Percentiles rank a stretch among this genome's conserved stretches.
Evolutionary conservation across 92 coral and sea anemone genomes (phyloP).

Genomic region (Paramuricea clavata): DNA sequence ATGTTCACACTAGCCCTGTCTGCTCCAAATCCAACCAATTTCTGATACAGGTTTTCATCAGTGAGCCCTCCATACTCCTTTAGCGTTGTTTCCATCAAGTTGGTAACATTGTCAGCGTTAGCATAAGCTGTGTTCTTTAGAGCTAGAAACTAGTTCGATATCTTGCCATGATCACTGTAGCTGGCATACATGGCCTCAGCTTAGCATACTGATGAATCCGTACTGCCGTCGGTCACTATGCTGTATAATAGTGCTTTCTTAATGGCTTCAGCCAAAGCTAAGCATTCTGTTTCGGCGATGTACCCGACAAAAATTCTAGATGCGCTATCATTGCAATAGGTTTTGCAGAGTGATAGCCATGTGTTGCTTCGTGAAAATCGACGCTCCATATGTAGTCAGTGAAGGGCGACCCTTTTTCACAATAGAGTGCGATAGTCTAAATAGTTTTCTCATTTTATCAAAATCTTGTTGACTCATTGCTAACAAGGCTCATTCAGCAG

Average conservation of each 20-base stretch:
- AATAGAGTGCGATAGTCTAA: slow-evolving; percentile 23
- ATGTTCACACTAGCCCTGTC: slow-evolving; percentile 25
- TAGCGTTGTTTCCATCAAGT: slow-evolving; percentile 27
- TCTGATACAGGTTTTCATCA: slow-evolving; percentile 27
- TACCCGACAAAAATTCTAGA: slow-evolving; percentile 32
- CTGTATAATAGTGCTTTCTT: slow-evolving; percentile 28
- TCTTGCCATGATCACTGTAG: slow-evolving; percentile 25
- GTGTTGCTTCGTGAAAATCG: slow-evolving; percentile 35
- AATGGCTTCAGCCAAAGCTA: slow-evolving; percentile 34
- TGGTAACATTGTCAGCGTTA: slow-evolving; percentile 21
- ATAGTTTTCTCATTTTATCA: slow-evolving; percentile 34
- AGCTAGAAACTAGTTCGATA: neutral
- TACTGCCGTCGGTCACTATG: slow-evolving; percentile 33
- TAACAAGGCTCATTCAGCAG: slow-evolving; percentile 14
- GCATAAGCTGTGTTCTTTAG: neutral
- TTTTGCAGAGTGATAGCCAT: slow-evolving; percentile 16
- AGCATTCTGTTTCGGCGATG: slow-evolving; percentile 29
- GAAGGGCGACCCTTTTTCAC: slow-evolving; percentile 41
- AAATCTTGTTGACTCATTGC: slow-evolving; percentile 37
- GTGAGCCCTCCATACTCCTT: slow-evolving; percentile 47
- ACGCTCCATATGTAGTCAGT: slow-evolving; percentile 21
- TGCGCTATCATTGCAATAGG: slow-evolving; percentile 20
- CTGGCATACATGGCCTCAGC: slow-evolving; percentile 32
- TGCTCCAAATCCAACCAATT: slow-evolving; percentile 32
- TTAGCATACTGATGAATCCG: slow-evolving; percentile 33